Percentiles rank a stretch among this genome's conserved stretches.
Evolutionary conservation across 1,140 invertebrate species (phyloP).

Genomic region (Penaeus vannamei): DNA sequence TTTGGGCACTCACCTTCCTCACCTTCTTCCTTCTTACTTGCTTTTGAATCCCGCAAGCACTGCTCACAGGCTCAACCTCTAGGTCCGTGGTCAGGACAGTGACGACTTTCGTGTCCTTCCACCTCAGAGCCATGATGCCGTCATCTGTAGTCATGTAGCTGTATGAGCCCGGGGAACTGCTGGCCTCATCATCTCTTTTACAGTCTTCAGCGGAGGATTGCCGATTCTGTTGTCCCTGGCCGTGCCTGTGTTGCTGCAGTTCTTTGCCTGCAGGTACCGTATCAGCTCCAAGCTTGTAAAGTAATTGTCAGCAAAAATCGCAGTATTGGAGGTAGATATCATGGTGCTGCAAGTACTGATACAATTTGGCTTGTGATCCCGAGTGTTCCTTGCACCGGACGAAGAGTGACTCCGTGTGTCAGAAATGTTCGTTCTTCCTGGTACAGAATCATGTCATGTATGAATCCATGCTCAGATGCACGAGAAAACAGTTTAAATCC

Average conservation of each 20-base stretch:
- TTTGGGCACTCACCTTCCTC: slow-evolving; percentile 44
- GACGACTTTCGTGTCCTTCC: slow-evolving; percentile 49
- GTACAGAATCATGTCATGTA: slow-evolving; percentile 18
- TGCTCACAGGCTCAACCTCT: neutral
- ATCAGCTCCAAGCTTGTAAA: slow-evolving; percentile 36
- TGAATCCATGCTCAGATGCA: neutral
- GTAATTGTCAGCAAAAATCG: slow-evolving; percentile 39
- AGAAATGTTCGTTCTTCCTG: neutral
- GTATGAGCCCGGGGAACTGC: neutral
- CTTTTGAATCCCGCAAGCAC: slow-evolving; percentile 10
- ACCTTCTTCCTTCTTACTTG: slow-evolving; percentile 50
- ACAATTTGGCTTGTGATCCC: neutral
- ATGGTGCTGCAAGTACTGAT: slow-evolving; percentile 13
- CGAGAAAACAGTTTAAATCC: slow-evolving; percentile 16
- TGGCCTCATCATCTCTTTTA: neutral
- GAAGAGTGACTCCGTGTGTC: neutral
- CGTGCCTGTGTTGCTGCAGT: slow-evolving; percentile 27
- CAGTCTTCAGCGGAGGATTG: slow-evolving; percentile 7
- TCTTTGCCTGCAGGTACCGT: neutral
- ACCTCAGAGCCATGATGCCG: slow-evolving; percentile 32
- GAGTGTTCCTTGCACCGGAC: neutral
- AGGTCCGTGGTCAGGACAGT: slow-evolving; percentile 39
- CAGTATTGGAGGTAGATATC: neutral
- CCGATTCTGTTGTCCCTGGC: slow-evolving; percentile 8
- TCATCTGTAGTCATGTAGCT: neutral